Base-by-base conservation (phyloP, 2,888 invertebrate genomes). In the Synanthedon andrenaeformis region DNA sequence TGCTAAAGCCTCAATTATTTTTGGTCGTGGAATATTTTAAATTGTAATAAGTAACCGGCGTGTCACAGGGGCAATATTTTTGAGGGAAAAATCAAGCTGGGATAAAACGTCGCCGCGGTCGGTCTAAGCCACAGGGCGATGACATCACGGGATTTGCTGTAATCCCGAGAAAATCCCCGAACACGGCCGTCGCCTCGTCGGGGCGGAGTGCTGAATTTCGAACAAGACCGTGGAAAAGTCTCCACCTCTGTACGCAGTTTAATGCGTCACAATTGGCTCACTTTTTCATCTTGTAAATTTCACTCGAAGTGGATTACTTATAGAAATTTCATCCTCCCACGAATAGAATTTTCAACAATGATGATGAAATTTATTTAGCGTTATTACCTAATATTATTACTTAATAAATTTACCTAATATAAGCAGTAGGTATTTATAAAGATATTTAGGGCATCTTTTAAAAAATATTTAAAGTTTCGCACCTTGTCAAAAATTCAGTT, bases 91-190 rank as follows among this genome's bases (percentile, higher is more conserved):
- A 57, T 57, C 19, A 49, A 35, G 28, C 62, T 61, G 53, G 71
- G 69, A 72, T 78, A 77, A 78, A 69, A 66, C 59, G 58, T 53
- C 54, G 54, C 51, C 48, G 17, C 59, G 61, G 71, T 62, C 59
- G 61, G 71, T 62, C 61, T 74, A 73, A 74, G 75, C 74, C 68
- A 72, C 66, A 66, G 64, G 58, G 67, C 71, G 74, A 74, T 76
- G 79, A 78, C 57, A 52, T 64, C 61, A 65, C 65, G 58, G 65
- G 68, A 67, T 67, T 60, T 62, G 56, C 51, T 53, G 62, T 71
- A 70, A 72, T 70, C 70, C 67, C 57, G 57, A 56, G 54, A 57
- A 61, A 67, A 67, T 66, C 69, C 35, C 66, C 51, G 51, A 14
- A 13, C 51, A 51, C 51, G 41, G 35, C 59, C 57, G 35, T 35